Evolutionary conservation across 1,140 invertebrate genomes (phyloP).

Genomic region (Stenopsyche tienmushanensis): DNA sequence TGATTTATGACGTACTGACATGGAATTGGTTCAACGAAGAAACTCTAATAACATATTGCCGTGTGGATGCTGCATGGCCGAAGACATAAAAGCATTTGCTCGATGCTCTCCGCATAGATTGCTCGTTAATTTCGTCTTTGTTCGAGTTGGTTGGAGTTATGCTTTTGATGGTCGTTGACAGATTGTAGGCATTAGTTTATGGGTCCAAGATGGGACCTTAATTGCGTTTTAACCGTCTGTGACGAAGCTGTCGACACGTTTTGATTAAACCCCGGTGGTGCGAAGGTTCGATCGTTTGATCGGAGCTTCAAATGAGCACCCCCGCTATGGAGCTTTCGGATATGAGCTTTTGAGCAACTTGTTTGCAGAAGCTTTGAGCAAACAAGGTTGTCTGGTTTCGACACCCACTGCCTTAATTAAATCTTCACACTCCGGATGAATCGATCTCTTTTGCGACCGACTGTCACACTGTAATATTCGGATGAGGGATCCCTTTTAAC

Average conservation of each 20-base stretch:
- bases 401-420: conserved; percentile 17
- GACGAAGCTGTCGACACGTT: background rate
- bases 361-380: conserved; percentile 4
- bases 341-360: too few relatives aligned
- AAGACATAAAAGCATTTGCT: too few relatives aligned
- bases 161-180: too few relatives aligned
- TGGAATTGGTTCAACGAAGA: conserved; percentile 3
- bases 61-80: background rate
- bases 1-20: conserved; percentile 14
- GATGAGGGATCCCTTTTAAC: too few relatives aligned
- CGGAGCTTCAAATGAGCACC: background rate
- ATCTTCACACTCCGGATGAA: conserved; percentile 5
- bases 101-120: too few relatives aligned
- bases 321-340: too few relatives aligned
- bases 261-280: too few relatives aligned
- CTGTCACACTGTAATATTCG: too few relatives aligned
- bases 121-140: too few relatives aligned
- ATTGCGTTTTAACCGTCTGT: conserved; percentile 5
- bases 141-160: too few relatives aligned
- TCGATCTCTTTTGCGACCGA: too few relatives aligned
- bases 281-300: background rate
- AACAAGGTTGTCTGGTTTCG: background rate
- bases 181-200: too few relatives aligned
- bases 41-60: background rate
- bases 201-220: background rate